Base-by-base conservation (phyloP, 2,888 invertebrate species). In the Drosophila mercatorum region DNA sequence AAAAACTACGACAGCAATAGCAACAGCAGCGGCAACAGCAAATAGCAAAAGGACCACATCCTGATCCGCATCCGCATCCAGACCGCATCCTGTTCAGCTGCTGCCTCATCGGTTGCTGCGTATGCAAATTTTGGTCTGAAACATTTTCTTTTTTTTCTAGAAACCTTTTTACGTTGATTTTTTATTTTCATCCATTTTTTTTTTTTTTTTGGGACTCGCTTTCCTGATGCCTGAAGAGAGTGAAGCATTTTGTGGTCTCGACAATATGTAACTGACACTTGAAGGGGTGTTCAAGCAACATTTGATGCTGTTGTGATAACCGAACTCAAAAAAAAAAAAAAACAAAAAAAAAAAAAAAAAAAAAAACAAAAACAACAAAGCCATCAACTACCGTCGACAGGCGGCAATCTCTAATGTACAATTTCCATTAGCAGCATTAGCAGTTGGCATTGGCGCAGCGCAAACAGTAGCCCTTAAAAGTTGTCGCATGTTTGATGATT, bases 221-320 rank as follows among this genome's bases (percentile, higher is more conserved):
- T 73, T 60, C 53, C 68, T 67, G 64, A 63, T 72, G 75, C 75
- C 83, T 80, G 72, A 70, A 80, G 89, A 80, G 80, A 83, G 80
- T 86, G 75, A 78, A 84, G 75, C 77, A 80, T 85, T 85, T 81
- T 84, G 84, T 87, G 87, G 89, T 79, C 82, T 70, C 89, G 89
- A 87, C 88, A 84, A 87, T 84, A 87, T 84, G 84, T 85, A 85
- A 85, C 84, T 89, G 84, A 85, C 84, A 85, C 84, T 85, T 89
- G 88, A 85, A 85, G 88, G 84, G 84, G 89, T 85, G 89, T 87
- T 81, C 68, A 78, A 83, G 84, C 89, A 86, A 60, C 81, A 81
- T 83, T 74, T 70, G 84, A 89, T 89, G 81, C 65, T 87, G 75
- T 72, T 75, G 44, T 76, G 81, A 85, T 87, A 89, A 89, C 69